These are phyloP conservation scores for Thalassarche chlororhynchos DNA, from an alignment of 2,113 vertebrate genomes.

Conservation along the genomic window DNA sequence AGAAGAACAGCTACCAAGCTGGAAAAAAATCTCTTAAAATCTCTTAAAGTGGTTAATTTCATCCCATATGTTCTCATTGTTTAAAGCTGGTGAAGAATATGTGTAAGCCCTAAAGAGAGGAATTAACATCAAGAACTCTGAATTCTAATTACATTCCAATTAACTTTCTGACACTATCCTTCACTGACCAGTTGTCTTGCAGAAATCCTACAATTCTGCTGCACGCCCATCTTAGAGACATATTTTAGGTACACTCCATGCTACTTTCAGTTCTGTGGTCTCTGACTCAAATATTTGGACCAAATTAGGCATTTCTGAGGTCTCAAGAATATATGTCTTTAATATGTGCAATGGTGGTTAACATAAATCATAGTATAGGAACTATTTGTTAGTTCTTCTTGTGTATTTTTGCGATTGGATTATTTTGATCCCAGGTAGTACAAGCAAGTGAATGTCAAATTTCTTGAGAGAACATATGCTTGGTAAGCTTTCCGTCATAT, in stretches of 20 bases:
- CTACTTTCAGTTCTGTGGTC: not conserved
- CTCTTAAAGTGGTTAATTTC: not conserved
- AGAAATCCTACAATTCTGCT: not conserved
- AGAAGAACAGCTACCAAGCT: not conserved
- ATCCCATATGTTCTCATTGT: not conserved
- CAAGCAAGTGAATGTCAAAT: not conserved
- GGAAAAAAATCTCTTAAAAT: not conserved
- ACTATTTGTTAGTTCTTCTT: not conserved
- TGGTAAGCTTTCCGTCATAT: not conserved
- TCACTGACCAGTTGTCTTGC: not conserved
- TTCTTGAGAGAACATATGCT: not conserved
- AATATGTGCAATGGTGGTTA: not conserved
- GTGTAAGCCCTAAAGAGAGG: not conserved
- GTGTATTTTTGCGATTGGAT: not conserved
- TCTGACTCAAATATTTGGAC: not conserved
- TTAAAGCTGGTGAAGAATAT: not conserved
- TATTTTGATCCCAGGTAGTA: not conserved
- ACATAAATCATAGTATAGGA: not conserved
- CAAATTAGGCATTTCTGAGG: not conserved
- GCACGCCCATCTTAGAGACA: not conserved
- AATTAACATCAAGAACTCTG: not conserved
- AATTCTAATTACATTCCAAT: not conserved
- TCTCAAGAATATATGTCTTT: not conserved
- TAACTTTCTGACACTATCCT: not conserved
- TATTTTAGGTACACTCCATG: not conserved